Percentiles rank a stretch among this genome's conserved stretches.
These are phyloP conservation scores for Knipowitschia caucasica DNA, from an alignment of 2,797 vertebrate genomes.

Conservation along the genomic window DNA sequence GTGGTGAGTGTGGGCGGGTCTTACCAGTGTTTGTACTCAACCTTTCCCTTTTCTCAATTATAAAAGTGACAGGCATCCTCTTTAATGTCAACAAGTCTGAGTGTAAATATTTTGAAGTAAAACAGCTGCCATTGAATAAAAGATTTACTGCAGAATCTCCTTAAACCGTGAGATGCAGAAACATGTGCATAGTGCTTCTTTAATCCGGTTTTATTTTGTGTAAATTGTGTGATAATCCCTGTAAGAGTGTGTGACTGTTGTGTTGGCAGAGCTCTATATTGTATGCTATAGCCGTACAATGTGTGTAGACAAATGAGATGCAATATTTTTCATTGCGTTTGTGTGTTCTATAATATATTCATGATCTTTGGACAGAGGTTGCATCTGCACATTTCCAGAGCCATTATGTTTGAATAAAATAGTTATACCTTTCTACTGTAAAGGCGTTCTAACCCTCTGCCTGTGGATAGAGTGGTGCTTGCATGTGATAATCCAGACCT, in stretches of 20 bases:
- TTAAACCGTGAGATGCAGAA: too few relatives aligned
- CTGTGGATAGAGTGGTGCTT: slow-evolving; percentile 52
- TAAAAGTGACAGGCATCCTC: too few relatives aligned
- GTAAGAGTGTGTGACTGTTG: slow-evolving; percentile 30
- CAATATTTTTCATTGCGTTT: slow-evolving; percentile 80
- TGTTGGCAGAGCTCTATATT: slow-evolving; percentile 47
- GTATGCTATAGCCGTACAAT: slow-evolving; percentile 71
- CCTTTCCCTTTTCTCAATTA: too few relatives aligned
- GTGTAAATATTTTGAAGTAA: too few relatives aligned
- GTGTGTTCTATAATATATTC: slow-evolving; percentile 60
- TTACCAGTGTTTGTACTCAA: too few relatives aligned
- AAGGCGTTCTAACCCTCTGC: slow-evolving; percentile 55
- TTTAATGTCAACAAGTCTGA: too few relatives aligned
- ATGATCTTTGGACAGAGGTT: slow-evolving; percentile 55
- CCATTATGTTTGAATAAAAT: slow-evolving; percentile 64
- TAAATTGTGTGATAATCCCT: slow-evolving; percentile 39
- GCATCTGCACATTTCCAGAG: slow-evolving; percentile 60
- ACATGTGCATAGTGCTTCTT: not conserved
- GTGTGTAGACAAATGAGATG: slow-evolving; percentile 50
- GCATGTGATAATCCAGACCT: slow-evolving; percentile 68
- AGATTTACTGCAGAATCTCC: too few relatives aligned
- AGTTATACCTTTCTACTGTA: slow-evolving; percentile 67
- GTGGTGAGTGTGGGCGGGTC: too few relatives aligned
- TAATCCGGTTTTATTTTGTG: slow-evolving; percentile 26
- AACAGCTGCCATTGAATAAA: too few relatives aligned